Percentiles rank a stretch among this genome's conserved stretches.
Evolutionary conservation across 2,113 vertebrate species (phyloP).

Genomic region (Pelmatolapia mariae): DNA sequence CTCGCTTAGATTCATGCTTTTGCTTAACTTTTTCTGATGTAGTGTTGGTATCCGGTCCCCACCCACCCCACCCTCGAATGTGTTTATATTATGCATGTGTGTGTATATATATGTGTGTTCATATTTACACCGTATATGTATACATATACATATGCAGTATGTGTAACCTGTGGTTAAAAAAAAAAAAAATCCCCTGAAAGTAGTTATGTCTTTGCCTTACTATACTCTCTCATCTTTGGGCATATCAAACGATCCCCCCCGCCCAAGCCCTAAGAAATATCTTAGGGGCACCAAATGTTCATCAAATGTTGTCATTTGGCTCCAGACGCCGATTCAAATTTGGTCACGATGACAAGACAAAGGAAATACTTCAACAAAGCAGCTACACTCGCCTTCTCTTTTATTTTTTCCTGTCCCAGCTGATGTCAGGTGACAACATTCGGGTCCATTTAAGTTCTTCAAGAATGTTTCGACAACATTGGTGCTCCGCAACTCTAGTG

Average conservation of each 20-base stretch:
- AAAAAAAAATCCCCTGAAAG: slow-evolving; percentile 62
- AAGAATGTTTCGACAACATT: slow-evolving; percentile 25
- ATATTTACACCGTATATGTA: slow-evolving; percentile 77
- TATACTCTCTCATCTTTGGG: slow-evolving; percentile 56
- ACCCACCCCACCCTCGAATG: slow-evolving; percentile 59
- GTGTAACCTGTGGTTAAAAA: slow-evolving; percentile 66
- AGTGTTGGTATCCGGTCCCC: slow-evolving; percentile 68
- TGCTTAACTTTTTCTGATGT: slow-evolving; percentile 72
- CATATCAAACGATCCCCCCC: slow-evolving; percentile 43
- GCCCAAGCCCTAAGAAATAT: neutral
- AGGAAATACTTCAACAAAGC: slow-evolving; percentile 29
- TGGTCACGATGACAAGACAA: neutral
- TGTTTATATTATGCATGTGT: slow-evolving; percentile 77
- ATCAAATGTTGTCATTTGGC: slow-evolving; percentile 17
- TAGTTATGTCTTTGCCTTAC: slow-evolving; percentile 74
- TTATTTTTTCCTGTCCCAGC: slow-evolving; percentile 12
- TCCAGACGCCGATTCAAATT: neutral
- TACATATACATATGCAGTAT: slow-evolving; percentile 76
- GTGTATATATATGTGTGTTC: slow-evolving; percentile 76
- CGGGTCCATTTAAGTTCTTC: slow-evolving; percentile 15
- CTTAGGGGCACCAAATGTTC: slow-evolving; percentile 1
- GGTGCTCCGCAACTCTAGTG: slow-evolving; percentile 40
- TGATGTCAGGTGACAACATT: slow-evolving; percentile 7
- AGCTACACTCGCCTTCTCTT: slow-evolving; percentile 22
- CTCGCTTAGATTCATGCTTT: slow-evolving; percentile 65